Evolutionary conservation across 2,797 vertebrate species (phyloP).

Genomic region (Margarornis squamiger): DNA sequence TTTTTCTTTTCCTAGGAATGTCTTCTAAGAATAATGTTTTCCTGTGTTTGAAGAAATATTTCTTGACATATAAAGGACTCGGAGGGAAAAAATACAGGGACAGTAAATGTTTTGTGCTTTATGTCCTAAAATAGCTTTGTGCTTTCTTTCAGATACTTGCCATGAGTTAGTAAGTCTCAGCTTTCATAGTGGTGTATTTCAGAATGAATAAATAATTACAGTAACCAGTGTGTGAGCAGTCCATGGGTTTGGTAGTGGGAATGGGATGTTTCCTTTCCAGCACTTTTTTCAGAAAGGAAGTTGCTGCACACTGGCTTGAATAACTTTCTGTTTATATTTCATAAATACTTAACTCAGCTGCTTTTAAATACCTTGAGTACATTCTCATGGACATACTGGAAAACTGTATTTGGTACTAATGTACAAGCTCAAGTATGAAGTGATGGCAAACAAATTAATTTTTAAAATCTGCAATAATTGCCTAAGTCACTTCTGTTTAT

Average conservation of each 20-base stretch:
- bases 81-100: background rate
- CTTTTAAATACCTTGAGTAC: background rate
- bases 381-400: background rate
- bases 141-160: constrained; percentile 6
- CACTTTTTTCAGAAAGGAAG: background rate
- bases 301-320: background rate
- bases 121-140: background rate
- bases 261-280: background rate
- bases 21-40: constrained; percentile 1
- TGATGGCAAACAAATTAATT: background rate
- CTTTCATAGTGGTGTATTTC: background rate
- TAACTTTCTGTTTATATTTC: background rate
- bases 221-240: background rate
- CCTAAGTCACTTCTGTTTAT: background rate
- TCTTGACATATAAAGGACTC: background rate
- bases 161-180: background rate
- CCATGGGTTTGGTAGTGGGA: background rate
- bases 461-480: background rate
- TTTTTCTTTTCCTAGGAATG: background rate
- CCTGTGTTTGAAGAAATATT: background rate
- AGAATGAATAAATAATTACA: constrained; percentile 26
- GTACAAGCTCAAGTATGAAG: background rate
- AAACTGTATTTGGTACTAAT: background rate
- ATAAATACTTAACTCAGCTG: background rate
- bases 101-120: constrained; percentile 1